phyloP scores from a whole-genome alignment of 2,888 invertebrate genomes.

The Hermaeophaga mercurialis region DNA sequence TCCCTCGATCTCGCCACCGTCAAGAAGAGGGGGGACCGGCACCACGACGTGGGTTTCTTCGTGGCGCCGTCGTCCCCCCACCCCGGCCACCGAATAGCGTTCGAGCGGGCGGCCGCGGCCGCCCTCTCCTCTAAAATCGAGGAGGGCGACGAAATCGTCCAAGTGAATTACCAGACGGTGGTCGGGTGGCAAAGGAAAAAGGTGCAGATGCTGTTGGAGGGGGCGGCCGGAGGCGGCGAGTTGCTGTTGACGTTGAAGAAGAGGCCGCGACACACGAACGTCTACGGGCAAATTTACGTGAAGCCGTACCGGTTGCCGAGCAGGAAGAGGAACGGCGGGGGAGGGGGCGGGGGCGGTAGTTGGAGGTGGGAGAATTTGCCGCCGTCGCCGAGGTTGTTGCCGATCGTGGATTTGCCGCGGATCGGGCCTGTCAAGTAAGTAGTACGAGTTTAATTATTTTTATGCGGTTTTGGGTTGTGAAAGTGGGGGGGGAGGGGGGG shows the following conservation, averaged over 20 bases:
- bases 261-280: conserved; percentile 79
- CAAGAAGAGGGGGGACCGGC: conserved; percentile 82
- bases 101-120: conserved; percentile 89
- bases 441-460: too few relatives aligned
- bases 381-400: conserved; percentile 69
- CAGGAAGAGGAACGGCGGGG: conserved; percentile 66
- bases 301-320: conserved; percentile 75
- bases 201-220: conserved; percentile 73
- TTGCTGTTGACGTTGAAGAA: conserved; percentile 82
- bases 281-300: conserved; percentile 75
- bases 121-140: conserved; percentile 94
- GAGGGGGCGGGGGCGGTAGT: conserved; percentile 67
- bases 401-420: conserved; percentile 64
- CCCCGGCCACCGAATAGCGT: conserved; percentile 80
- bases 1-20: conserved; percentile 87
- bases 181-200: conserved; percentile 84
- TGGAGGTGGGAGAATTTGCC: conserved; percentile 73
- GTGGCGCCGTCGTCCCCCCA: conserved; percentile 87
- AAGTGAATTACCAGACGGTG: conserved; percentile 78
- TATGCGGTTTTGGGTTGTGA: too few relatives aligned
- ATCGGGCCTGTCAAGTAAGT: conserved; percentile 63
- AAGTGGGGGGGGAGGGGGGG: too few relatives aligned
- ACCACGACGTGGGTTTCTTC: conserved; percentile 89
- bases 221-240: conserved; percentile 81
- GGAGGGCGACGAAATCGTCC: conserved; percentile 95